A percentile compares a stretch with the other conserved stretches of the same genome.
Evolutionary conservation across 2,113 vertebrate genomes (phyloP).

Genomic region (Crypturellus undulatus): DNA sequence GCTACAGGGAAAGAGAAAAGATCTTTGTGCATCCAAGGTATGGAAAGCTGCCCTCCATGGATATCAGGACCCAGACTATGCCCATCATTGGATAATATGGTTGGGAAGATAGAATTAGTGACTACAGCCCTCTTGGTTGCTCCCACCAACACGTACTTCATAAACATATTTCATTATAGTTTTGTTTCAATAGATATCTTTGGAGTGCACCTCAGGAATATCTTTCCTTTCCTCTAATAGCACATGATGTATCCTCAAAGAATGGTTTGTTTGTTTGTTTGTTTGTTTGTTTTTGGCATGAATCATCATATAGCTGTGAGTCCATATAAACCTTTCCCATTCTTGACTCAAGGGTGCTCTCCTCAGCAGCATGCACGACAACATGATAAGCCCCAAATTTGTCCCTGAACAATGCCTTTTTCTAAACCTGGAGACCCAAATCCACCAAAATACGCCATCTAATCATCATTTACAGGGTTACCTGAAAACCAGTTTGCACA

Average conservation of each 20-base stretch:
- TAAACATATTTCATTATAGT: not conserved
- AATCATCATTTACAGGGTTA: not conserved
- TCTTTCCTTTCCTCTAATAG: not conserved
- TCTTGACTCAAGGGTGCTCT: not conserved
- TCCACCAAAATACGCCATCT: not conserved
- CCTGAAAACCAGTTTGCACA: conserved; percentile 13
- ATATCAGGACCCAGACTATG: fast-evolving
- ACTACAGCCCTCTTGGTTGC: not conserved
- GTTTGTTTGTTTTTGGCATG: not conserved
- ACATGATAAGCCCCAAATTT: not conserved
- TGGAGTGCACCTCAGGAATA: not conserved
- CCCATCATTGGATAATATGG: not conserved
- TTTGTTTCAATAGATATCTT: not conserved
- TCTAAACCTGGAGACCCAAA: conserved; percentile 28
- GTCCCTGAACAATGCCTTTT: not conserved
- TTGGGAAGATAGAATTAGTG: not conserved
- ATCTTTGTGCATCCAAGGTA: not conserved
- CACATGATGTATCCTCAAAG: not conserved
- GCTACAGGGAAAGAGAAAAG: not conserved
- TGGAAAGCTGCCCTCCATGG: not conserved
- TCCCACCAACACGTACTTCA: not conserved
- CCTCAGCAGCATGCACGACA: not conserved
- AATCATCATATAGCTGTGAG: not conserved
- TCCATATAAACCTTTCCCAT: not conserved
- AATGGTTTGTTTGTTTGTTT: not conserved